Base-by-base conservation (phyloP, 2,888 invertebrate species). In the Noctuana brunneofusca region DNA sequence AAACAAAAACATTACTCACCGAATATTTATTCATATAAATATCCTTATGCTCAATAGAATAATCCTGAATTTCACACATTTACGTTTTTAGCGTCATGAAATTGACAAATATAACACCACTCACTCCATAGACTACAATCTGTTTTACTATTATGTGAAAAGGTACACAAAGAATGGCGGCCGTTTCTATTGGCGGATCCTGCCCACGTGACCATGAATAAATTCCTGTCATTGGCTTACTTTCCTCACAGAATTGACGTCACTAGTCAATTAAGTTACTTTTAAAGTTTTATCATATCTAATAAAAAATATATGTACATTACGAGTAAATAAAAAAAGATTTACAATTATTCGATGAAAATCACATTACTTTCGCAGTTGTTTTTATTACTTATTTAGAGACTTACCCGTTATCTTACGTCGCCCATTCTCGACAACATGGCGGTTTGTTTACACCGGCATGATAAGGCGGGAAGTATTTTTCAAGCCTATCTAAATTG, bases 11-110 rank as follows among this genome's bases (percentile, higher is more conserved):
- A 68, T 64, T 63, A 94, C 95, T 94, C 90, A 95, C 95, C 92
- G 93, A 93, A 92, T 93, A 93, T 92, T 93, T 94, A 91, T 92
- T 92, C 74, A 88, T 81, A 86, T 93, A 92, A 86, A 93, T 93
- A 92, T 94, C 93, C 90, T 92, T 92, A 89, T 93, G 94, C 92
- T 94, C 92, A 81, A 92, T 85, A 75, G 93, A 93, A 92, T 93
- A 94, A 92, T 94, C 94, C 93, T 93, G 92, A 89, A 95, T 92
- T 93, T 95, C 93, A 90, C 93, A 94, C 94, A 94, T 94, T 88
- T 92, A 92, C 86, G 89, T 81, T 83, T 84, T 85, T 88, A 88
- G 80, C 79, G 80, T 85, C 88, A 89, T 88, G 79, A 86, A 80
- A 88, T 86, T 89, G 88, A 86, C 88, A 90, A 85, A 87, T 87